Conservation (phyloP, 2,888 invertebrate species). For the Parapristionchus giblindavisi region DNA sequence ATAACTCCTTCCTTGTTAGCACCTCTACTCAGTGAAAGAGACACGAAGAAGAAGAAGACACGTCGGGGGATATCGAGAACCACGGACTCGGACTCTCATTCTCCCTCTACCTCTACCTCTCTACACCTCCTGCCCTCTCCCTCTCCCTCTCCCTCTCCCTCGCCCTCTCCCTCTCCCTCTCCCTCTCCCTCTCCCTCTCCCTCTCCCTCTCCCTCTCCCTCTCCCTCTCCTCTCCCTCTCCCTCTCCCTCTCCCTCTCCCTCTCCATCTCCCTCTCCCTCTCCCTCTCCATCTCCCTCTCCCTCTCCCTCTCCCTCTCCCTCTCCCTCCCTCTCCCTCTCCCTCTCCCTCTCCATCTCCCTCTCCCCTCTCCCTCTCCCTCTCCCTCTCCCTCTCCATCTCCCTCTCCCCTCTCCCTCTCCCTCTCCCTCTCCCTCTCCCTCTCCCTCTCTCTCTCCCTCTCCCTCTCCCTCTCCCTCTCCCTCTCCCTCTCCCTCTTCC, state of each 20-base stretch:
- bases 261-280: neutral
- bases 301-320: neutral
- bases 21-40: too few species aligned
- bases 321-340: neutral
- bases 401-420: conserved; percentile 6
- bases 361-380: neutral
- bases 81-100: too few species aligned
- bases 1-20: too few species aligned
- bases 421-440: too few species aligned
- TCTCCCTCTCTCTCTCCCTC: neutral
- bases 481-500: neutral
- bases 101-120: too few species aligned
- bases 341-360: neutral
- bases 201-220: neutral
- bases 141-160: too few species aligned
- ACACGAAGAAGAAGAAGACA: too few species aligned
- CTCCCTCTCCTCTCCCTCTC: neutral
- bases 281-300: neutral
- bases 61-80: too few species aligned
- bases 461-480: too few species aligned
- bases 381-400: conserved; percentile 1
- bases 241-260: neutral
- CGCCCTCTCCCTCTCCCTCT: too few species aligned
- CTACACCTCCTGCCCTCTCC: too few species aligned
- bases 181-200: too few species aligned